These are phyloP conservation scores for Synanceia verrucosa DNA, from an alignment of 2,797 vertebrate species.

Conservation along the genomic window DNA sequence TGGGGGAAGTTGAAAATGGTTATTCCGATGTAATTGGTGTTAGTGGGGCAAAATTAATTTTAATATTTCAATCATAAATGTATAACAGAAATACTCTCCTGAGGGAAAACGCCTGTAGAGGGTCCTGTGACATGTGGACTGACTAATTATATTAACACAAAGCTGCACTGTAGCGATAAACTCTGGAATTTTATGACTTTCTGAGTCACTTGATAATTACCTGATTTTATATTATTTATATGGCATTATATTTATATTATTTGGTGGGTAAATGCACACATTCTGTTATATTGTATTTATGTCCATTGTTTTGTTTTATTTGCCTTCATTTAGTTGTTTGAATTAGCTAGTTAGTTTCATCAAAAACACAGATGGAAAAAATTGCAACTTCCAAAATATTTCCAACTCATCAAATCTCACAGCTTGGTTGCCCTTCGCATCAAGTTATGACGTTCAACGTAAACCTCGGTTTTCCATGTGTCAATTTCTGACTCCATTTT, in stretches of 20 bases:
- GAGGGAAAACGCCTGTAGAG: neutral
- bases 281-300: neutral
- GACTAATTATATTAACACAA: slow-evolving; percentile 15
- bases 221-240: neutral
- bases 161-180: slow-evolving; percentile 2
- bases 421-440: neutral
- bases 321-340: neutral
- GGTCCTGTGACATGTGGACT: neutral
- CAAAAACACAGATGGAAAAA: neutral
- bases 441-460: neutral
- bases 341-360: neutral
- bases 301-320: neutral
- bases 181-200: neutral
- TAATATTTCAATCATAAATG: neutral
- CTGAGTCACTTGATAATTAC: neutral
- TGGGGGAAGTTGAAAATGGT: neutral
- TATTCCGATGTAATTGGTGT: neutral
- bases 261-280: neutral
- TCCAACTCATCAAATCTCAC: neutral
- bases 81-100: neutral
- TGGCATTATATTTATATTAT: neutral
- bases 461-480: neutral
- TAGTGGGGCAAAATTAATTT: neutral
- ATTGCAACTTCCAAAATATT: neutral
- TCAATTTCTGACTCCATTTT: too few species aligned